These are phyloP conservation scores for Araneus ventricosus DNA, from an alignment of 1,140 invertebrate species.

Conservation along the genomic window DNA sequence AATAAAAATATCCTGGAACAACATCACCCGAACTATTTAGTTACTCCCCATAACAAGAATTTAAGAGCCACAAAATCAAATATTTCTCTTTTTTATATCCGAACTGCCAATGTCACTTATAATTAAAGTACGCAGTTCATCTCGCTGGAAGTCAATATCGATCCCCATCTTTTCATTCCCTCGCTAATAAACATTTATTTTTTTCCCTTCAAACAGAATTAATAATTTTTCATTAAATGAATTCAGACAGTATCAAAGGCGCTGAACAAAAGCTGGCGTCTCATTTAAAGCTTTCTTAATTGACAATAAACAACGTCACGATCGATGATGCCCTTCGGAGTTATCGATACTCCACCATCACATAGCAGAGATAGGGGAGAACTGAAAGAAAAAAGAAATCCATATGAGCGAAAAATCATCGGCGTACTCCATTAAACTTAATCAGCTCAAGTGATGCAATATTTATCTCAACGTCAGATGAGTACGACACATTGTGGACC, in stretches of 20 bases:
- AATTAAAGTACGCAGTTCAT: conserved; percentile 2
- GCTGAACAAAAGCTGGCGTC: conserved; percentile 18
- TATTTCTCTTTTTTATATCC: neutral
- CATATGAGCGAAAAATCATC: conserved; percentile 20
- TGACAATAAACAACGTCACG: conserved; percentile 58
- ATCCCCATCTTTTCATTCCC: neutral
- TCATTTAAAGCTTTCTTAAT: conserved; percentile 56
- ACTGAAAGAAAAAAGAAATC: neutral
- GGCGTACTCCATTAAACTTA: conserved; percentile 62
- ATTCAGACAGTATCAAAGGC: conserved; percentile 1
- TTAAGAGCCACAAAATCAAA: neutral
- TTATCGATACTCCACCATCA: neutral
- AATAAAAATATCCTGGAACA: neutral
- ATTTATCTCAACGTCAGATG: conserved; percentile 54
- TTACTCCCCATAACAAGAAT: neutral
- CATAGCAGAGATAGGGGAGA: neutral
- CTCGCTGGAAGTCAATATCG: neutral
- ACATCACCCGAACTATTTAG: neutral
- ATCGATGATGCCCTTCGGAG: neutral
- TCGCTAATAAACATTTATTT: conserved; percentile 32
- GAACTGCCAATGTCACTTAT: neutral
- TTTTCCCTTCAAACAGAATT: neutral
- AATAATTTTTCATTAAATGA: conserved; percentile 35
- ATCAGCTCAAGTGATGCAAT: conserved; percentile 66
- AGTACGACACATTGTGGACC: neutral